Conservation (phyloP, 2,888 invertebrate species). For the Cistogaster globosa region DNA sequence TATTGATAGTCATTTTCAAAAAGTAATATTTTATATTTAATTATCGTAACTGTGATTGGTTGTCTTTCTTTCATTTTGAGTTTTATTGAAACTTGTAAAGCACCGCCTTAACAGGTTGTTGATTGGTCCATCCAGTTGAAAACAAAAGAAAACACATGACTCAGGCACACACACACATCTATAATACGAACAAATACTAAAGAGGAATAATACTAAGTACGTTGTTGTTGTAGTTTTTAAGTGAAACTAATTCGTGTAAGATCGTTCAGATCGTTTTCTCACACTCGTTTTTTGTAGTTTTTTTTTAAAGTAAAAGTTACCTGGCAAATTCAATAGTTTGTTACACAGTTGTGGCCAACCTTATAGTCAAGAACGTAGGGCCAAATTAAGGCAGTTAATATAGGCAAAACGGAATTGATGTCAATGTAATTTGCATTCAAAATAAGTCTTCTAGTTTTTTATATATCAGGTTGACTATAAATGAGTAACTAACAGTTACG, state of each 20-base stretch:
- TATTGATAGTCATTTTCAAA: too few species aligned
- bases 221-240: conserved; percentile 5
- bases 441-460: too few species aligned
- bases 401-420: too few species aligned
- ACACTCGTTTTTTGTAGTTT: conserved; percentile 6
- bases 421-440: too few species aligned
- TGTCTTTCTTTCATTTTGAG: conserved; percentile 27
- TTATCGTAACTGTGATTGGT: conserved; percentile 52
- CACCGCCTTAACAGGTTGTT: conserved; percentile 58
- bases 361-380: neutral
- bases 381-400: too few species aligned
- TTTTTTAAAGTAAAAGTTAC: conserved; percentile 20
- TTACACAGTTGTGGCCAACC: neutral
- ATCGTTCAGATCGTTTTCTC: conserved; percentile 39
- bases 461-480: too few species aligned
- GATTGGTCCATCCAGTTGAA: conserved; percentile 62
- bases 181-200: conserved; percentile 20
- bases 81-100: conserved; percentile 53
- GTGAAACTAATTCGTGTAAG: conserved; percentile 23
- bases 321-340: neutral
- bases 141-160: conserved; percentile 54
- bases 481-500: too few species aligned
- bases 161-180: conserved; percentile 7
- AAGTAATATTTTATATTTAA: neutral
- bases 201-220: neutral